These are phyloP conservation scores for Apodemus sylvaticus DNA, from an alignment of 2,113 vertebrate genomes.

Conservation along the genomic window DNA sequence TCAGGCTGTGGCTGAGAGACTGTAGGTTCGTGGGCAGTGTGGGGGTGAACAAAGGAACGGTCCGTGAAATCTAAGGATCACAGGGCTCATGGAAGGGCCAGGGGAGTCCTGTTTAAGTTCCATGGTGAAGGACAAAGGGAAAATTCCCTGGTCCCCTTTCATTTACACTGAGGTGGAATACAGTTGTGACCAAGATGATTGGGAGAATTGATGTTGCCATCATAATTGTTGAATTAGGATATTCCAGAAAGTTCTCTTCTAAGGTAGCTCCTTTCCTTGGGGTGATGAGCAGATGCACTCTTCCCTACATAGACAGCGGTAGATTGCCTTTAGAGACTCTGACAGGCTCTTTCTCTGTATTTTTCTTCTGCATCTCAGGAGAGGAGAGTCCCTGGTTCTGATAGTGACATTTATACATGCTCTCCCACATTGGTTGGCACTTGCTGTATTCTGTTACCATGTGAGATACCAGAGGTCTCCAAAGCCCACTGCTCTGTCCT, in stretches of 20 bases:
- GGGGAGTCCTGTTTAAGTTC: background rate
- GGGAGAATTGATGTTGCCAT: background rate
- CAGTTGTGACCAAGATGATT: background rate
- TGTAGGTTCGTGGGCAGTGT: fast-evolving
- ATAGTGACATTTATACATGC: background rate
- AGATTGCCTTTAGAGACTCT: background rate
- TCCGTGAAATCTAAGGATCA: background rate
- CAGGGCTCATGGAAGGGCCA: background rate
- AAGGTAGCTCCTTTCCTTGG: background rate
- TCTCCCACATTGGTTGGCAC: background rate
- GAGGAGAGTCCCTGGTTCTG: background rate
- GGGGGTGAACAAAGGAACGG: background rate
- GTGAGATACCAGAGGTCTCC: background rate
- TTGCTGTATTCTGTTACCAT: fast-evolving
- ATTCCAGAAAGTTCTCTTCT: background rate
- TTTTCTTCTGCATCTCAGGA: background rate
- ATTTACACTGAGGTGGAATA: no score
- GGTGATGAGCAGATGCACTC: background rate
- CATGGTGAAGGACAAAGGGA: background rate
- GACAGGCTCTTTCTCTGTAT: background rate
- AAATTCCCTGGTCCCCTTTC: background rate
- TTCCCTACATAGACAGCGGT: background rate
- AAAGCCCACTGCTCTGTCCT: background rate
- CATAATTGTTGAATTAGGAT: background rate
- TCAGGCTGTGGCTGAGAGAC: background rate